phyloP scores from a whole-genome alignment of 2,113 vertebrate genomes.

The Suncus etruscus region DNA sequence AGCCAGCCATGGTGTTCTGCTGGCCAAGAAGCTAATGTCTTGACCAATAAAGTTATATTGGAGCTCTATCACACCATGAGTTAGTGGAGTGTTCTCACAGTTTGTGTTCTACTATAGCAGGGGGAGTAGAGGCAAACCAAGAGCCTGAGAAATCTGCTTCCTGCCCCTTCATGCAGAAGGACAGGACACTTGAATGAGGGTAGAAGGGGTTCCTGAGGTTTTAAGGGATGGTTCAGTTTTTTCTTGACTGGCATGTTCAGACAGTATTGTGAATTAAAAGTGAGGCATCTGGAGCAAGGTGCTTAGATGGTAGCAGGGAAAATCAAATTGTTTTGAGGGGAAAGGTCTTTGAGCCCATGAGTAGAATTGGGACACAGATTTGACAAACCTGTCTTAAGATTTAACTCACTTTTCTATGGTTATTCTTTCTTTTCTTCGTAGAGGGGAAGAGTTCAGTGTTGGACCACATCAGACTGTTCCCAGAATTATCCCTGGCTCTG shows the following conservation, averaged over 20 bases:
- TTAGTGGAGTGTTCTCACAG: background rate
- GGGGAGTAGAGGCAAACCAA: background rate
- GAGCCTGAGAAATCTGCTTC: background rate
- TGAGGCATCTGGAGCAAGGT: accelerated
- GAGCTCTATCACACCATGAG: background rate
- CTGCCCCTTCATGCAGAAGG: background rate
- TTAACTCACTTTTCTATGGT: too few species aligned
- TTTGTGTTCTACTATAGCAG: background rate
- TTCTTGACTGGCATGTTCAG: background rate
- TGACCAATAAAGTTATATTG: conserved; percentile 19
- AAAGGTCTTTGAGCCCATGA: too few species aligned
- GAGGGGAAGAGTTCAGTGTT: too few species aligned
- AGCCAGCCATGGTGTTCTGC: too few species aligned
- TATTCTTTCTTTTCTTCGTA: too few species aligned
- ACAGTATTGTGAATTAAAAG: background rate
- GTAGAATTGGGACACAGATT: background rate
- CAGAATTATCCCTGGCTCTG: too few species aligned
- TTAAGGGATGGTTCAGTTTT: background rate
- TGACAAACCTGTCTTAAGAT: too few species aligned
- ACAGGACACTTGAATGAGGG: too few species aligned
- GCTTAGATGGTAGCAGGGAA: background rate
- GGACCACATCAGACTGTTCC: too few species aligned
- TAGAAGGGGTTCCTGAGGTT: background rate
- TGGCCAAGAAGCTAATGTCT: too few species aligned
- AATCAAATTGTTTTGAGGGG: background rate